Conservation (phyloP, 2,113 vertebrate species). For the Chamaetylas fuelleborni region DNA sequence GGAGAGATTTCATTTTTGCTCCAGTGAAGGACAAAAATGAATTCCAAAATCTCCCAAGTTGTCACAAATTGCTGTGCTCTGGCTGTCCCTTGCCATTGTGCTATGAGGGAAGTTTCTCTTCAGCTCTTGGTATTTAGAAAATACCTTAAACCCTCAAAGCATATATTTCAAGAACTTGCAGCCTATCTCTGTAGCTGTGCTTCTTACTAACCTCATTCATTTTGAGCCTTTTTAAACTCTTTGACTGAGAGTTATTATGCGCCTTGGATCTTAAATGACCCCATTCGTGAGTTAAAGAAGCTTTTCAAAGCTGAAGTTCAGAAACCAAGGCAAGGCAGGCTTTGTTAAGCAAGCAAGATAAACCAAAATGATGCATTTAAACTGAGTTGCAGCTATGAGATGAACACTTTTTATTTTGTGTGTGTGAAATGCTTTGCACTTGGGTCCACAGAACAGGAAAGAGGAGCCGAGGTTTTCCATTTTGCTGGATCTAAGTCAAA, state of each 20-base stretch:
- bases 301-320: neutral
- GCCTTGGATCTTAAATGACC: neutral
- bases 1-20: neutral
- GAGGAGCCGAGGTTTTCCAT: neutral
- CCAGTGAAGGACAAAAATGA: neutral
- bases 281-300: neutral
- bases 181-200: neutral
- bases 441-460: neutral
- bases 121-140: neutral
- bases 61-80: neutral
- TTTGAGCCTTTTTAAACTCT: neutral
- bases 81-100: neutral
- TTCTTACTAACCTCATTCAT: neutral
- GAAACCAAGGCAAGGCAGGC: neutral
- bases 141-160: neutral
- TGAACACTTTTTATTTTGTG: neutral
- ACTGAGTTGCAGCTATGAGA: neutral
- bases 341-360: neutral
- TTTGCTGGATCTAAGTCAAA: neutral
- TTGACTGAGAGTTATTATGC: neutral
- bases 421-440: neutral
- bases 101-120: neutral
- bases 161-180: neutral
- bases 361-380: neutral
- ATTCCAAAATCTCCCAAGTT: neutral